Conservation (phyloP, 1,140 invertebrate species). For the Trichonephila inaurata region DNA sequence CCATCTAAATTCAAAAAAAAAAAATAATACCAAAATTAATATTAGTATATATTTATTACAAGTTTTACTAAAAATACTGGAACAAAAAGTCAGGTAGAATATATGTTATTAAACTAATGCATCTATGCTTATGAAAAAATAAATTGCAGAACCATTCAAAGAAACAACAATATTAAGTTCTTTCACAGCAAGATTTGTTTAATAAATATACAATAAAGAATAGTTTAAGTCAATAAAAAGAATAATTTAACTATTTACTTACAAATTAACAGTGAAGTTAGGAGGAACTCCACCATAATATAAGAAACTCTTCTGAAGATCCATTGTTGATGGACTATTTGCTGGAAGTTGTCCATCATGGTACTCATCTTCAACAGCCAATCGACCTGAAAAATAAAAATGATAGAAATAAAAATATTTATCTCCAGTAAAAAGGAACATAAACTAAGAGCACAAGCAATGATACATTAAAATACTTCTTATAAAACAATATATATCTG, state of each 20-base stretch:
- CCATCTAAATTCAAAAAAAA: constrained; percentile 67
- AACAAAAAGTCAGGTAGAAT: not conserved
- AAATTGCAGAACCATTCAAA: no score
- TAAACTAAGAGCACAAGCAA: no score
- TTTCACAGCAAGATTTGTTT: no score
- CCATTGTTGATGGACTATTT: constrained; percentile 85
- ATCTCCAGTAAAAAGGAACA: no score
- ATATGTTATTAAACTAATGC: not conserved
- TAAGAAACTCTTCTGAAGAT: constrained; percentile 80
- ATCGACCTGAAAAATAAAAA: constrained; percentile 79
- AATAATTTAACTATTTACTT: constrained; percentile 49
- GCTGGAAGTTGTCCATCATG: constrained; percentile 83
- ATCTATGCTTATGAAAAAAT: no score
- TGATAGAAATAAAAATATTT: no score
- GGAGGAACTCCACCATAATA: constrained; percentile 92
- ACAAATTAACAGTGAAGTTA: constrained; percentile 82
- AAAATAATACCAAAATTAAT: not conserved
- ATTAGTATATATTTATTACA: not conserved
- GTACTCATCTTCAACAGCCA: constrained; percentile 87
- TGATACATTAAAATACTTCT: no score
- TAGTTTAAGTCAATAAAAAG: no score
- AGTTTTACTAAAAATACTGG: not conserved
- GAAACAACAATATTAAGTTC: no score
- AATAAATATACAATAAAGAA: no score
- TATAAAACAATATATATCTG: no score